Percentiles rank a stretch among this genome's conserved stretches.
Conservation (phyloP, 2,113 vertebrate genomes). For the Cochlearius cochlearius region DNA sequence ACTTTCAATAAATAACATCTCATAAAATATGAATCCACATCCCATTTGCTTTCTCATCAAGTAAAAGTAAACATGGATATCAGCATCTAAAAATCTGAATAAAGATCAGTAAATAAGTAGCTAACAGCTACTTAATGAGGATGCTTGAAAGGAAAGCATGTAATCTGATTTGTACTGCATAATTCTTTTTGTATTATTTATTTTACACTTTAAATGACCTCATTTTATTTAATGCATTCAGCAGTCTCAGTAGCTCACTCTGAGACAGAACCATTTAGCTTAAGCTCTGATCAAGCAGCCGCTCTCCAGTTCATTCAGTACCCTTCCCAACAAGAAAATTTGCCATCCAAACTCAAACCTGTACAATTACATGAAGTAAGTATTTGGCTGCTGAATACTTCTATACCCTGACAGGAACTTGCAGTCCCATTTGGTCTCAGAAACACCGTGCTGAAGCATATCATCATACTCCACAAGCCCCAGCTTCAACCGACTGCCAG, state of each 20-base stretch:
- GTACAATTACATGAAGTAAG: background rate
- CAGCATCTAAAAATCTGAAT: background rate
- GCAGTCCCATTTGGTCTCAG: background rate
- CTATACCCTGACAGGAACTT: background rate
- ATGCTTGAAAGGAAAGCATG: background rate
- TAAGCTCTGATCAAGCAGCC: background rate
- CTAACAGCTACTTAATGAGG: conserved; percentile 2
- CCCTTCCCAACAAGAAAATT: background rate
- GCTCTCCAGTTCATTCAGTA: background rate
- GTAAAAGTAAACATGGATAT: background rate
- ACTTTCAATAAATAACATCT: background rate
- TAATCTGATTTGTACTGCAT: conserved; percentile 29
- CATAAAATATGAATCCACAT: conserved; percentile 17
- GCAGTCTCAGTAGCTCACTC: background rate
- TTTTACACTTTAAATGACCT: conserved; percentile 18
- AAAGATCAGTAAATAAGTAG: background rate
- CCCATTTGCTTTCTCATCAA: background rate
- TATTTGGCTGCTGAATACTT: background rate
- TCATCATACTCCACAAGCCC: background rate
- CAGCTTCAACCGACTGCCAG: background rate
- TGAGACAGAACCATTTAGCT: background rate
- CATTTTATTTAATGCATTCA: conserved; percentile 12
- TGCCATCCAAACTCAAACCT: background rate
- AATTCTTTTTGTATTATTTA: conserved; percentile 41
- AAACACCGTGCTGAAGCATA: background rate